These are phyloP conservation scores for Conus canariensis DNA, from an alignment of 2,888 invertebrate genomes.

Conservation along the genomic window DNA sequence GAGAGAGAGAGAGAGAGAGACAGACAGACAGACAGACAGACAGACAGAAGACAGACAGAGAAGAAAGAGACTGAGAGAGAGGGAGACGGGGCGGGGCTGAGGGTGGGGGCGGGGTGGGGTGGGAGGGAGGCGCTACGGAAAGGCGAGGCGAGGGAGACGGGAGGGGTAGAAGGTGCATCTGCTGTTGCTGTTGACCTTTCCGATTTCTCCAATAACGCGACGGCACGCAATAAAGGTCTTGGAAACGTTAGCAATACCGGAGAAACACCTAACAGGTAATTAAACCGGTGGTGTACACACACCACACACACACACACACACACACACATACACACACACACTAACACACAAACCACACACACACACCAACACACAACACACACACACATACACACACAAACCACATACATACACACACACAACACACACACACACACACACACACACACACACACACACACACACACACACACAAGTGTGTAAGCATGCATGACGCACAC, in stretches of 20 bases:
- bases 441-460: not conserved
- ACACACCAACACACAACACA: not conserved
- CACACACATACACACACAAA: too few relatives aligned
- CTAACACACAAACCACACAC: not conserved
- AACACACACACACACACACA: not conserved
- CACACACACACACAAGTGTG: not conserved
- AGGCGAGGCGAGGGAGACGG: too few relatives aligned
- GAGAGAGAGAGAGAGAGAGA: too few relatives aligned
- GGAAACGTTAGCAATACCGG: not conserved
- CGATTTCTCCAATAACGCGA: conserved; percentile 5
- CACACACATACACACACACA: too few relatives aligned
- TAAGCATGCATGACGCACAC: not conserved
- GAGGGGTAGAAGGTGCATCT: not conserved
- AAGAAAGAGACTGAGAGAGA: too few relatives aligned
- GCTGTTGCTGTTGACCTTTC: conserved; percentile 8
- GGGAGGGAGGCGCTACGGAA: too few relatives aligned
- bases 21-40: too few relatives aligned
- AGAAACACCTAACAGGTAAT: not conserved
- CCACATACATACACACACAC: not conserved
- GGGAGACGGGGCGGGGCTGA: too few relatives aligned
- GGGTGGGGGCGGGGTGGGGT: too few relatives aligned
- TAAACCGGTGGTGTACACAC: not conserved
- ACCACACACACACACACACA: too few relatives aligned
- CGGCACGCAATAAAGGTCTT: not conserved
- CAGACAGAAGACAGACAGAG: too few relatives aligned